Evolutionary conservation across 2,113 vertebrate species (phyloP).

Genomic region (Tretioscincus oriximinensis): DNA sequence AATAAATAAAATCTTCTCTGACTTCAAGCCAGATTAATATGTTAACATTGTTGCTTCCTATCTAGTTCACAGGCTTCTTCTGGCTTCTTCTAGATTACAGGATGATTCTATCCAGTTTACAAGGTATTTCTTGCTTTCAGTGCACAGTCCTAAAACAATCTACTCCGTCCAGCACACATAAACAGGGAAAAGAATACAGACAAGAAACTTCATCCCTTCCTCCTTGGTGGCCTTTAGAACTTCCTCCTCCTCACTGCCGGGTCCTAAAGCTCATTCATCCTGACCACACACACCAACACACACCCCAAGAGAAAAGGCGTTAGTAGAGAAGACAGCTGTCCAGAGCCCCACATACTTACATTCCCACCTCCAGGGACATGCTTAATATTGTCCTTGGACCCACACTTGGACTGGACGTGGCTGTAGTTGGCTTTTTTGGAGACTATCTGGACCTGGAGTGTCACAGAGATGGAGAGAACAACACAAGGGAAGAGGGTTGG

Average conservation of each 20-base stretch:
- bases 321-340: constrained; percentile 45
- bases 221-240: neutral
- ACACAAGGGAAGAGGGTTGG: constrained; percentile 73
- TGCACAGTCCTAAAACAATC: no score
- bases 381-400: constrained; percentile 99
- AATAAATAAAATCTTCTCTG: no score
- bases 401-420: constrained; percentile 97
- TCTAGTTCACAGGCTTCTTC: no score
- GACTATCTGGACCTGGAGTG: constrained; percentile 97
- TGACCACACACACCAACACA: neutral
- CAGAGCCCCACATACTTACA: constrained; percentile 84
- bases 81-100: no score
- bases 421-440: constrained; percentile 99
- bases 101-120: no score
- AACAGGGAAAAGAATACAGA: no score
- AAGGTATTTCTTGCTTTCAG: neutral
- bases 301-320: constrained; percentile 29
- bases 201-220: no score
- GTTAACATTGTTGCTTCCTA: no score
- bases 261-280: neutral
- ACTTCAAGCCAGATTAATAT: no score
- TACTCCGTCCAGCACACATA: no score
- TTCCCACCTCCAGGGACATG: constrained; percentile 99
- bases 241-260: no score
- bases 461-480: constrained; percentile 74